A percentile compares a stretch with the other conserved stretches of the same genome.
phyloP scores from a whole-genome alignment of 2,113 vertebrate species.

The Collichthys lucidus region DNA sequence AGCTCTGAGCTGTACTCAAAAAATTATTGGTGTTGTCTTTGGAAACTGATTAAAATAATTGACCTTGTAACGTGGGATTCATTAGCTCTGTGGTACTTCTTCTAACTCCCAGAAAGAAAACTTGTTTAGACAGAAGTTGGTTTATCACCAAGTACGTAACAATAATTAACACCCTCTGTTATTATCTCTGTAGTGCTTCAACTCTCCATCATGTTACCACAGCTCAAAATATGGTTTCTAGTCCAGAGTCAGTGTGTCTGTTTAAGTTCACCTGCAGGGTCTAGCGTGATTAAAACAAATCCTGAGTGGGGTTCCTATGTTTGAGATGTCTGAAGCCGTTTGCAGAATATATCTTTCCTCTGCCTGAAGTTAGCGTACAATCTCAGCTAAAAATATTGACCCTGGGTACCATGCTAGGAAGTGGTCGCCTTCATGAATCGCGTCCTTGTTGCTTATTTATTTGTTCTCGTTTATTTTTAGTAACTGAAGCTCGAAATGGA shows the following conservation, averaged over 20 bases:
- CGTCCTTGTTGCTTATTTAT: slow-evolving; percentile 76
- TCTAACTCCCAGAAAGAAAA: slow-evolving; percentile 4
- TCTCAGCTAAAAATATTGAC: slow-evolving; percentile 71
- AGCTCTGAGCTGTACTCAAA: background rate
- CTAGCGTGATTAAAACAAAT: background rate
- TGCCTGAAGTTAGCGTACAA: slow-evolving; percentile 38
- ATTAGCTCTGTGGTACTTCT: background rate
- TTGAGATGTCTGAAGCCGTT: slow-evolving; percentile 35
- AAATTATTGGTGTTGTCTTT: background rate
- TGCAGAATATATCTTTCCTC: slow-evolving; percentile 22
- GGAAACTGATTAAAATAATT: background rate
- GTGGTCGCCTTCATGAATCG: slow-evolving; percentile 60
- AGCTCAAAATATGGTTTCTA: background rate
- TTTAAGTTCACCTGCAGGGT: background rate
- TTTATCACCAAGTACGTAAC: too few relatives aligned
- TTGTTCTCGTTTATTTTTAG: slow-evolving; percentile 79
- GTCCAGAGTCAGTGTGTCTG: background rate
- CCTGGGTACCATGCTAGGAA: slow-evolving; percentile 60
- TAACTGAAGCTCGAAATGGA: slow-evolving; percentile 58
- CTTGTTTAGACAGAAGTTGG: background rate
- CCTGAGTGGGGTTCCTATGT: background rate
- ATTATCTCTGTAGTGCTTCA: background rate
- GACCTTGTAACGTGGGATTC: background rate
- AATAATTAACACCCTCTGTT: too few relatives aligned
- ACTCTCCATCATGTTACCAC: background rate